These are phyloP conservation scores for Tigriopus californicus DNA, from an alignment of 2,888 invertebrate species.

Conservation along the genomic window DNA sequence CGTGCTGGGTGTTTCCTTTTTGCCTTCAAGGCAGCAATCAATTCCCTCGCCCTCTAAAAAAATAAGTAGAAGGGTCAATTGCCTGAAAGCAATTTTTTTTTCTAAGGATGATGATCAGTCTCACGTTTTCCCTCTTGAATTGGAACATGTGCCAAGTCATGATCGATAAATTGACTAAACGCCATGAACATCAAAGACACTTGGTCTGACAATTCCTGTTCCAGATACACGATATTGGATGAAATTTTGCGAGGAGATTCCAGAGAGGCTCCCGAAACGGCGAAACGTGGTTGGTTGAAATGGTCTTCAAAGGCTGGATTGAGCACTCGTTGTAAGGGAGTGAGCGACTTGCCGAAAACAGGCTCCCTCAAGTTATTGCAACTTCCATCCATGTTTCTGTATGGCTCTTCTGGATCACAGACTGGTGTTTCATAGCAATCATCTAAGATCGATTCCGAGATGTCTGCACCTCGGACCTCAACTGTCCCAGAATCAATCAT, in stretches of 20 bases:
- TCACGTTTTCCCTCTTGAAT: neutral
- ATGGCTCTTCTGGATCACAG: constrained; percentile 2
- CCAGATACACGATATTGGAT: too few species aligned
- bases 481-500: too few species aligned
- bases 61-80: too few species aligned
- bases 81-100: too few species aligned
- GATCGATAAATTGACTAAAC: constrained; percentile 20
- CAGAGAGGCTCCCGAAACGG: too few species aligned
- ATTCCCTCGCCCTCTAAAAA: neutral
- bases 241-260: too few species aligned
- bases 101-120: too few species aligned
- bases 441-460: neutral
- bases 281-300: too few species aligned
- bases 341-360: constrained; percentile 23
- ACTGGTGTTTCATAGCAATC: neutral
- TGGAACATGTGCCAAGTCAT: constrained; percentile 19
- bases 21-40: neutral
- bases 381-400: constrained; percentile 21
- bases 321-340: constrained; percentile 22
- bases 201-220: neutral
- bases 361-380: constrained; percentile 24
- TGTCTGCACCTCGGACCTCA: too few species aligned
- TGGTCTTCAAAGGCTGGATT: too few species aligned
- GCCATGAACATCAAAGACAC: constrained; percentile 18
- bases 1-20: neutral